A percentile compares a stretch with the other conserved stretches of the same genome.
Conservation (phyloP, 1,140 invertebrate species). For the Lordiphosa stackelbergi region DNA sequence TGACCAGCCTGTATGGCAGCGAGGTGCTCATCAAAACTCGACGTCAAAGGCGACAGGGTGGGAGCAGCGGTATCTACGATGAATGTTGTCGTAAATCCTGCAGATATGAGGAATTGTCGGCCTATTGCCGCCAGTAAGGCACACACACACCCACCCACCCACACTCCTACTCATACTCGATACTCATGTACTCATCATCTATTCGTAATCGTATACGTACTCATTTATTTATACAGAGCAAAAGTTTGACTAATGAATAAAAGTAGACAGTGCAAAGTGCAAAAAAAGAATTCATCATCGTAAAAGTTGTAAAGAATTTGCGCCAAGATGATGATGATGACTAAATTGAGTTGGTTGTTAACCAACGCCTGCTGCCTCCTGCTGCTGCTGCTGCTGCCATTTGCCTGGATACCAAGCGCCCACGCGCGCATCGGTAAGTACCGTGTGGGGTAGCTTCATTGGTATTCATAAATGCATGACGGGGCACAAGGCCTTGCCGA, state of each 20-base stretch:
- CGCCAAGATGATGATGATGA: slow-evolving; percentile 40
- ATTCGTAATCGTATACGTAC: slow-evolving; percentile 41
- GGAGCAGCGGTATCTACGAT: slow-evolving; percentile 41
- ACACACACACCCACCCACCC: slow-evolving; percentile 5
- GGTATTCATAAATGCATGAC: slow-evolving; percentile 68
- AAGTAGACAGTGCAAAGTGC: slow-evolving; percentile 60
- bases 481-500: slow-evolving; percentile 40
- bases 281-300: slow-evolving; percentile 24
- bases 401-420: slow-evolving; percentile 43
- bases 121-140: slow-evolving; percentile 46
- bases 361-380: slow-evolving; percentile 20
- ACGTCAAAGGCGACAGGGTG: slow-evolving; percentile 36
- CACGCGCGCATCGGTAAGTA: slow-evolving; percentile 71
- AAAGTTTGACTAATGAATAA: slow-evolving; percentile 72
- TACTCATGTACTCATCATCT: slow-evolving; percentile 12
- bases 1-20: slow-evolving; percentile 43
- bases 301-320: slow-evolving; percentile 17
- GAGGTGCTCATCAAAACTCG: slow-evolving; percentile 51
- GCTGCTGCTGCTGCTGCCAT: slow-evolving; percentile 7
- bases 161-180: slow-evolving; percentile 12
- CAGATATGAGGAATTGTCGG: slow-evolving; percentile 39
- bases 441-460: slow-evolving; percentile 38
- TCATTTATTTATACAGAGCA: slow-evolving; percentile 70
- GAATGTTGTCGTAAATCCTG: slow-evolving; percentile 58
- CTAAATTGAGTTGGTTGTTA: slow-evolving; percentile 52